These are phyloP conservation scores for Trogon surrucura DNA, from an alignment of 2,113 vertebrate species.

Conservation along the genomic window DNA sequence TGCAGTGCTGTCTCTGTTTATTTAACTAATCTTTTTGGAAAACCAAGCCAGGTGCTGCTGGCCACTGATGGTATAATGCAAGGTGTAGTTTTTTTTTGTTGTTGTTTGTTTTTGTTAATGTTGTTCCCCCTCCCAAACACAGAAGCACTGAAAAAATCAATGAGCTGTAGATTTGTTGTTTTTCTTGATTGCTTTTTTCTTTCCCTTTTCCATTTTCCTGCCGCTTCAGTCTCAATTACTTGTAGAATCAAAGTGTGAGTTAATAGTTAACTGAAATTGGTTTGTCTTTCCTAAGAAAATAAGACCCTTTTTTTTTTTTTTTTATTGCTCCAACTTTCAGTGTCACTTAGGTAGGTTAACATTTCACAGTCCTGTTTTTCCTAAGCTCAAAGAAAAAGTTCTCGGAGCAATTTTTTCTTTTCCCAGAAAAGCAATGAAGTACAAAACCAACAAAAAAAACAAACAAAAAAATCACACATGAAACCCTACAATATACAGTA, in stretches of 20 bases:
- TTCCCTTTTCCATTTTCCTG: neutral
- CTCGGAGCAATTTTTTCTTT: neutral
- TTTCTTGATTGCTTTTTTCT: neutral
- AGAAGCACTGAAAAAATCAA: neutral
- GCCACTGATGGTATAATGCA: neutral
- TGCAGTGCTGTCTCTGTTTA: neutral
- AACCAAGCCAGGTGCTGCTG: neutral
- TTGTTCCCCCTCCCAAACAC: neutral
- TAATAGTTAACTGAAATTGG: neutral
- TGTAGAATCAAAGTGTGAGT: neutral
- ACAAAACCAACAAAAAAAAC: neutral
- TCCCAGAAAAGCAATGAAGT: neutral
- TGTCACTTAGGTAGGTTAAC: neutral
- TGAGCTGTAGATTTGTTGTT: neutral
- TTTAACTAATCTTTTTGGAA: neutral
- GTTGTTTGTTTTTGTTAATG: neutral
- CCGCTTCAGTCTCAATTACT: neutral
- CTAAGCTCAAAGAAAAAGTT: neutral
- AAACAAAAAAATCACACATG: too few species aligned
- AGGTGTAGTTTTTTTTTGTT: neutral
- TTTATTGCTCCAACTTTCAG: neutral
- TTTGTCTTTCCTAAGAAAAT: neutral
- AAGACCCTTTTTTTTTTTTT: neutral
- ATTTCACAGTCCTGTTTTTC: neutral
- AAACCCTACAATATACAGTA: neutral